Conservation (phyloP, 2,888 invertebrate genomes). For the Diaphora mendica region DNA sequence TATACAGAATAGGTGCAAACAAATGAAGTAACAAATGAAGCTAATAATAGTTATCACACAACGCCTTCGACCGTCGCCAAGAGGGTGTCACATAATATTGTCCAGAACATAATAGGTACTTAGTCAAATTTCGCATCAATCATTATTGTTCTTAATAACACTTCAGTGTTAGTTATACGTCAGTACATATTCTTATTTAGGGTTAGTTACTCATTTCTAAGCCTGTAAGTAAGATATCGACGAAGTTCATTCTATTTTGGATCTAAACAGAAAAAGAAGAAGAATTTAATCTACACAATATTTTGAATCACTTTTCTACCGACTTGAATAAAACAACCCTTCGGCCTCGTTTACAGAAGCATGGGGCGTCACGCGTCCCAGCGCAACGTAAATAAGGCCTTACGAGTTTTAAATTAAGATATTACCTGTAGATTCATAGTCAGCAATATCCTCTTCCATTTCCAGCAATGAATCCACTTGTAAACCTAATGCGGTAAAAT, state of each 20-base stretch:
- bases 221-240: not conserved
- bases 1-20: not conserved
- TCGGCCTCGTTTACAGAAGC: not conserved
- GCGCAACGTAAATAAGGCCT: not conserved
- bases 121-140: not conserved
- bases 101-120: not conserved
- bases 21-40: not conserved
- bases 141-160: too few species aligned
- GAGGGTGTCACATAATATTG: not conserved
- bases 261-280: not conserved
- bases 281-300: not conserved
- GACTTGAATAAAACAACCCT: not conserved
- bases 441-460: not conserved
- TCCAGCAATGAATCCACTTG: not conserved
- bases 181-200: not conserved
- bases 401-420: not conserved
- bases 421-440: slow-evolving; percentile 2
- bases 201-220: not conserved
- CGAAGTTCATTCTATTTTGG: not conserved
- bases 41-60: not conserved
- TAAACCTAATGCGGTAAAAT: not conserved
- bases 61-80: not conserved
- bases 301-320: not conserved
- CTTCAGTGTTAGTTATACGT: too few species aligned
- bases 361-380: not conserved